Evolutionary conservation across 2,797 vertebrate genomes (phyloP).

Genomic region (Eutrigla gurnardus): DNA sequence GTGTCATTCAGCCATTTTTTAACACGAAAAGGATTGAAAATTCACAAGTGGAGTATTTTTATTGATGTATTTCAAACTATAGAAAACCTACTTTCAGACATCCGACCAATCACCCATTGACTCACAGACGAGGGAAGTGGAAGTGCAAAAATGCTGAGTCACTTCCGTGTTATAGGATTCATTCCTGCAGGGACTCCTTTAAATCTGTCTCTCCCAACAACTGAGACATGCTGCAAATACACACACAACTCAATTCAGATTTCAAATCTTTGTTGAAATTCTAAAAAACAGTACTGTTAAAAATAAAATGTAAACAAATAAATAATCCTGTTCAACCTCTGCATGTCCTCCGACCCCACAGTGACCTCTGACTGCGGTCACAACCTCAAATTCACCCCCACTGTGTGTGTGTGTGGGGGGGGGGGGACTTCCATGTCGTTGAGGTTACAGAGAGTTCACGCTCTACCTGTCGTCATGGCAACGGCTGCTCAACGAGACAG

Average conservation of each 20-base stretch:
- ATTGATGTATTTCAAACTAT: too few relatives aligned
- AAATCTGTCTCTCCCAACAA: neutral
- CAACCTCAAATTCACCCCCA: conserved; percentile 39
- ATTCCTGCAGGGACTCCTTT: too few relatives aligned
- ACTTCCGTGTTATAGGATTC: too few relatives aligned
- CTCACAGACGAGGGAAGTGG: too few relatives aligned
- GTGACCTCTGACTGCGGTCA: conserved; percentile 34
- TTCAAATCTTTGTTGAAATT: too few relatives aligned
- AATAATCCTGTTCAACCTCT: neutral
- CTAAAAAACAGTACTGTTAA: too few relatives aligned
- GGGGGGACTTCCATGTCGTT: conserved; percentile 18
- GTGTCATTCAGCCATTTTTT: neutral
- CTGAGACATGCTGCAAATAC: neutral
- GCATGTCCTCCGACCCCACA: conserved; percentile 14
- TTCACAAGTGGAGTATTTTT: too few relatives aligned
- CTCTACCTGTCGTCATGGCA: conserved; percentile 39
- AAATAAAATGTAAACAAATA: neutral
- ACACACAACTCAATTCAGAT: too few relatives aligned
- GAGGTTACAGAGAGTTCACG: conserved; percentile 38
- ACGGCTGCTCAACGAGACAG: conserved; percentile 36
- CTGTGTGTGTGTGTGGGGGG: neutral
- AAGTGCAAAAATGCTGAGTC: too few relatives aligned
- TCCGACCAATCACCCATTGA: too few relatives aligned
- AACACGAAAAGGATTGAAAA: too few relatives aligned
- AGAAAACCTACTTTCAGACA: too few relatives aligned